Percentiles rank a stretch among this genome's conserved stretches.
These are phyloP conservation scores for Oreochromis tanganicae DNA, from an alignment of 2,113 vertebrate genomes.

Conservation along the genomic window DNA sequence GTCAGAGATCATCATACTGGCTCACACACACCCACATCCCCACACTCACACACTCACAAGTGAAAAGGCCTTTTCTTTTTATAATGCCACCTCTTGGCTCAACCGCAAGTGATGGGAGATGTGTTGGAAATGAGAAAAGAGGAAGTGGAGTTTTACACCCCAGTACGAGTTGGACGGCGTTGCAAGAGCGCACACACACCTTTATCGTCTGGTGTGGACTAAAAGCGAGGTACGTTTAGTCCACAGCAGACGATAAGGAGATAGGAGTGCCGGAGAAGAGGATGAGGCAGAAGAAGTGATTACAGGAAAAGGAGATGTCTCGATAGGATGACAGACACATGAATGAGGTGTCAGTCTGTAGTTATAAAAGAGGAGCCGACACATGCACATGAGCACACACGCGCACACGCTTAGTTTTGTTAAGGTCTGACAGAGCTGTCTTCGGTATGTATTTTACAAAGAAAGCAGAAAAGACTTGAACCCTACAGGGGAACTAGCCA, in stretches of 20 bases:
- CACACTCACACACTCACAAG: background rate
- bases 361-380: slow-evolving; percentile 20
- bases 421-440: slow-evolving; percentile 14
- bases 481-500: slow-evolving; percentile 1
- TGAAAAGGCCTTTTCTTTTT: background rate
- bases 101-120: background rate
- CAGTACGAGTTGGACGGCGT: background rate
- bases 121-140: slow-evolving; percentile 3
- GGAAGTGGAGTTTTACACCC: background rate
- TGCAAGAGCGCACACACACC: accelerated
- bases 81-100: background rate
- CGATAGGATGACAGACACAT: slow-evolving; percentile 52
- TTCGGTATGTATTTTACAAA: slow-evolving; percentile 26
- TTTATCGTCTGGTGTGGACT: background rate
- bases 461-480: slow-evolving; percentile 13
- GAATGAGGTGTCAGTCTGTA: slow-evolving; percentile 19
- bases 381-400: background rate
- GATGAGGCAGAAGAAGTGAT: slow-evolving; percentile 28
- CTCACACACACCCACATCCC: background rate
- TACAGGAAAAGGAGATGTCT: slow-evolving; percentile 30
- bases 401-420: background rate
- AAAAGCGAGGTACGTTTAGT: background rate
- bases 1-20: background rate
- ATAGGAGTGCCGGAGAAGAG: background rate
- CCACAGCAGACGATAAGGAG: slow-evolving; percentile 15